Evolutionary conservation across 2,113 vertebrate species (phyloP).

Genomic region (Poecilia latipinna): DNA sequence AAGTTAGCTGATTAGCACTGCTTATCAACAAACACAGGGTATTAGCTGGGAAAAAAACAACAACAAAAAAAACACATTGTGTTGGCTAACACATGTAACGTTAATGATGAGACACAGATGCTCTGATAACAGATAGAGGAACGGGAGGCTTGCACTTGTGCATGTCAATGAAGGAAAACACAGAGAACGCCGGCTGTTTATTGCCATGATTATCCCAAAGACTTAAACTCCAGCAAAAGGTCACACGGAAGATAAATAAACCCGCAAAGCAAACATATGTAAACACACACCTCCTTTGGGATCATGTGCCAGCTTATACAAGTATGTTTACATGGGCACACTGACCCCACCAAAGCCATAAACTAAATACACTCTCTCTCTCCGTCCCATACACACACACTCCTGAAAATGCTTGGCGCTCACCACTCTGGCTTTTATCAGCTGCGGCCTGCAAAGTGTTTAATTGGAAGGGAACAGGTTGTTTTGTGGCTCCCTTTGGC

Average conservation of each 20-base stretch:
- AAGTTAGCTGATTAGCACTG: slow-evolving; percentile 67
- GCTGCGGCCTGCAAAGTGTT: slow-evolving; percentile 50
- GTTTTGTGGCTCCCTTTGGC: slow-evolving; percentile 66
- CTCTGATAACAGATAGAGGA: slow-evolving; percentile 59
- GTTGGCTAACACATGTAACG: slow-evolving; percentile 74
- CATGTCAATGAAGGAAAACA: slow-evolving; percentile 64
- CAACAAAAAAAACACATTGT: slow-evolving; percentile 52
- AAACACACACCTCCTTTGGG: slow-evolving; percentile 26
- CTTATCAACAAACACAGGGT: slow-evolving; percentile 69
- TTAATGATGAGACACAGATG: slow-evolving; percentile 79
- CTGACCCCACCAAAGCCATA: slow-evolving; percentile 30
- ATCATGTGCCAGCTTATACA: slow-evolving; percentile 23
- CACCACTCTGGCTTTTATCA: slow-evolving; percentile 40
- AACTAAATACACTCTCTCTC: slow-evolving; percentile 36
- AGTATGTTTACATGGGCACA: slow-evolving; percentile 38
- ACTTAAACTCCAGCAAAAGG: slow-evolving; percentile 45
- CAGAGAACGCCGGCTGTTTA: slow-evolving; percentile 58
- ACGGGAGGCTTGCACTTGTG: slow-evolving; percentile 29
- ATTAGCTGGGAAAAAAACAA: slow-evolving; percentile 51
- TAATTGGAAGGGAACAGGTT: slow-evolving; percentile 72
- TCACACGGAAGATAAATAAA: slow-evolving; percentile 45
- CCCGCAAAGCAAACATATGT: slow-evolving; percentile 30
- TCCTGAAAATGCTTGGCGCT: slow-evolving; percentile 31
- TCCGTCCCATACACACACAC: neutral
- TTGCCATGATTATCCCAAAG: slow-evolving; percentile 37